phyloP scores from a whole-genome alignment of 2,797 vertebrate species.

The Platalea minor region DNA sequence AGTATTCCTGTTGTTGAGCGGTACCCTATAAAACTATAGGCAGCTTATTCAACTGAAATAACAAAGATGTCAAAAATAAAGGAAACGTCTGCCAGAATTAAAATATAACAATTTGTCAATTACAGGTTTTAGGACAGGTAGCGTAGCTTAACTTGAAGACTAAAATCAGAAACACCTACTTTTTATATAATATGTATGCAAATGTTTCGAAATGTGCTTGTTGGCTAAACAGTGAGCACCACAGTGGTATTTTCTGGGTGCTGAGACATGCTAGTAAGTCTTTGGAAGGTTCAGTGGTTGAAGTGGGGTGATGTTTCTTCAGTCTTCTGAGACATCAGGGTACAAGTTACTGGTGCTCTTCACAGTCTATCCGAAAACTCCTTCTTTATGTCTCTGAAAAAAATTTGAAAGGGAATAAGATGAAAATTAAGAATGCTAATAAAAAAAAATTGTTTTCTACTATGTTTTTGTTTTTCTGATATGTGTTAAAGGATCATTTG shows the following conservation, averaged over 20 bases:
- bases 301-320: not conserved
- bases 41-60: not conserved
- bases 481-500: not conserved
- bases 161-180: not conserved
- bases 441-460: not conserved
- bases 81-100: not conserved
- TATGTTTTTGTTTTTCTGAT: not conserved
- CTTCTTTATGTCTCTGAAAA: not conserved
- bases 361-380: not conserved
- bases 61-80: not conserved
- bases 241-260: not conserved
- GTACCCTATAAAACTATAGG: not conserved
- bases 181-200: not conserved
- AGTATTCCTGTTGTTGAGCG: not conserved
- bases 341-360: not conserved
- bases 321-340: not conserved
- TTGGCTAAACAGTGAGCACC: not conserved
- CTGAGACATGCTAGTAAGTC: not conserved
- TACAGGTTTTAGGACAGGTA: not conserved
- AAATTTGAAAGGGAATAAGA: not conserved
- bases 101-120: not conserved
- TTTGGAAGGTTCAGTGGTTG: not conserved
- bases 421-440: not conserved
- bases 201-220: not conserved
- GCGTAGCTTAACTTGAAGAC: not conserved